These are phyloP conservation scores for Yasuhikotakia modesta DNA, from an alignment of 2,797 vertebrate genomes.

Conservation along the genomic window DNA sequence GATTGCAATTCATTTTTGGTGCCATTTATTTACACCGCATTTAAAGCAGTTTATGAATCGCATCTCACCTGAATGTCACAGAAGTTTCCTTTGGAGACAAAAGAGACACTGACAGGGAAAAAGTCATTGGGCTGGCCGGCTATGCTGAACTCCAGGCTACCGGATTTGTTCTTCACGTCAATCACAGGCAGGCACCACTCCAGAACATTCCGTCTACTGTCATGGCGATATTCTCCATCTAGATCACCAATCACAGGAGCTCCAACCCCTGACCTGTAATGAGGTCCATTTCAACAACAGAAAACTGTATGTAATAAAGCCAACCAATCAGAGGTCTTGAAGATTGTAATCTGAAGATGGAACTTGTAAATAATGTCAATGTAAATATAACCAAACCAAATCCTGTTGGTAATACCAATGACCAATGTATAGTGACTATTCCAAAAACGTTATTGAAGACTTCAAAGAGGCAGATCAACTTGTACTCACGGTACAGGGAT, in stretches of 20 bases:
- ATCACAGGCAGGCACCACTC: slow-evolving; percentile 90
- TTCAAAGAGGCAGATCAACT: too few relatives aligned
- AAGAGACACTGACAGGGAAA: slow-evolving; percentile 85
- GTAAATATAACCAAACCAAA: too few relatives aligned
- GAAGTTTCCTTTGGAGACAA: slow-evolving; percentile 86
- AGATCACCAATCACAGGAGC: slow-evolving; percentile 86
- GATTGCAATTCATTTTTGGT: too few relatives aligned
- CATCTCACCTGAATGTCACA: slow-evolving; percentile 84
- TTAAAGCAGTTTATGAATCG: neutral
- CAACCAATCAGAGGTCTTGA: neutral
- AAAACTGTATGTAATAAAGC: too few relatives aligned
- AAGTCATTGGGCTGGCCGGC: slow-evolving; percentile 85
- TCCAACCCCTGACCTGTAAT: slow-evolving; percentile 77
- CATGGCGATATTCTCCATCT: slow-evolving; percentile 86
- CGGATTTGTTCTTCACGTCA: slow-evolving; percentile 86
- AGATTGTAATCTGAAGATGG: neutral
- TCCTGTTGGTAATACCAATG: neutral
- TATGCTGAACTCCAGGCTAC: slow-evolving; percentile 88
- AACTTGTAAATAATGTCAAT: neutral
- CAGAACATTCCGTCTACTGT: slow-evolving; percentile 81
- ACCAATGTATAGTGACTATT: neutral
- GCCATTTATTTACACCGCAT: too few relatives aligned
- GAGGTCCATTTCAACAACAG: neutral
- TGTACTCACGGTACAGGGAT: slow-evolving; percentile 88
- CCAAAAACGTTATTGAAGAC: too few relatives aligned